A percentile compares a stretch with the other conserved stretches of the same genome.
phyloP scores from a whole-genome alignment of 1,140 invertebrate species.

The Drosophila parvula region DNA sequence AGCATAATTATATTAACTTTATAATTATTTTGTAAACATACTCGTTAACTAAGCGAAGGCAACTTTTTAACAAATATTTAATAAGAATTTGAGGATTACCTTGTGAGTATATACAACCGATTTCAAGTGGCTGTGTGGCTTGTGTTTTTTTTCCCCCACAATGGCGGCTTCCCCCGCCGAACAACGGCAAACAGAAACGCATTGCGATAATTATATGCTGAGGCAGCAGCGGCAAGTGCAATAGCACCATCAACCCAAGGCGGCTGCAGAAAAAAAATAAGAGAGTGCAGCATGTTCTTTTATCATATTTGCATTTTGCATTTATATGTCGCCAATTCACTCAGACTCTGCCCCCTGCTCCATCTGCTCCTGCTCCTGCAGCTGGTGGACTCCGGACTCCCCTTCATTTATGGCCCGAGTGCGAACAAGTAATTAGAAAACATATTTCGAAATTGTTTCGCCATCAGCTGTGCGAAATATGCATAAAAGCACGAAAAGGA shows the following conservation, averaged over 20 bases:
- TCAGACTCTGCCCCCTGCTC: constrained; percentile 31
- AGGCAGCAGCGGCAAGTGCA: constrained; percentile 30
- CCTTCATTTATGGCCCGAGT: constrained; percentile 51
- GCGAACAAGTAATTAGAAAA: constrained; percentile 83
- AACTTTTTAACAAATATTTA: background rate
- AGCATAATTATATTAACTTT: background rate
- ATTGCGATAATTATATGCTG: constrained; percentile 75
- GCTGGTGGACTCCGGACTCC: background rate
- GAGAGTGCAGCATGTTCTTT: constrained; percentile 68
- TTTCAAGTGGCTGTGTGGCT: constrained; percentile 49
- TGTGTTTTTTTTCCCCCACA: constrained; percentile 46
- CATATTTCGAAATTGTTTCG: constrained; percentile 66
- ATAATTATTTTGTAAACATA: no score
- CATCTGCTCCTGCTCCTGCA: background rate
- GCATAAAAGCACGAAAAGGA: background rate
- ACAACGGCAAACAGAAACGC: constrained; percentile 54
- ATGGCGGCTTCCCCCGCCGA: constrained; percentile 33
- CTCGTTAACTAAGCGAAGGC: no score
- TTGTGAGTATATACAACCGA: background rate
- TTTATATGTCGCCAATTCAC: constrained; percentile 80
- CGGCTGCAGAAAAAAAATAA: constrained; percentile 8
- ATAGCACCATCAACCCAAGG: constrained; percentile 31
- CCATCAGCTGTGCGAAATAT: constrained; percentile 35
- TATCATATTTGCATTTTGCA: constrained; percentile 73
- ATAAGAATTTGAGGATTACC: background rate